Conservation (phyloP, 2,888 invertebrate species). For the Linnaemya vulpina region DNA sequence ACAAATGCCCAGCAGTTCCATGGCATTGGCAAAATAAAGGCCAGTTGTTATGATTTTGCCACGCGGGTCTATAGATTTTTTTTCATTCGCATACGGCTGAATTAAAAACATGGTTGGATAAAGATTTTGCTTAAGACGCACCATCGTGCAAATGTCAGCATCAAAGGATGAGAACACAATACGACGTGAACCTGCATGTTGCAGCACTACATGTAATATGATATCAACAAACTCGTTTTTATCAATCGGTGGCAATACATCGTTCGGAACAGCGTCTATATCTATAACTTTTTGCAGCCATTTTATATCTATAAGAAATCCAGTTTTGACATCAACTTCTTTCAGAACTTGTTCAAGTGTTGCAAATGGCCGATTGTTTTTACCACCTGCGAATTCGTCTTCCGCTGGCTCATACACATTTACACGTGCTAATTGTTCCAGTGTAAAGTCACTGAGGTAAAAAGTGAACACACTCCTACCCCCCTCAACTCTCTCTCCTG, state of each 20-base stretch:
- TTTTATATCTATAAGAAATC: conserved; percentile 97
- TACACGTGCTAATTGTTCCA: conserved; percentile 35
- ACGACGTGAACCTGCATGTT: conserved; percentile 89
- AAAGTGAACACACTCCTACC: neutral
- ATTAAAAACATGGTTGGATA: conserved; percentile 95
- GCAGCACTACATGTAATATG: conserved; percentile 90
- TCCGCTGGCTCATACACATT: conserved; percentile 16
- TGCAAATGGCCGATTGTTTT: conserved; percentile 88
- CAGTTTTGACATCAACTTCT: conserved; percentile 90
- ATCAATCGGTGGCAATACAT: conserved; percentile 84
- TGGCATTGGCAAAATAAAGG: conserved; percentile 89
- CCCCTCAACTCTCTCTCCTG: neutral
- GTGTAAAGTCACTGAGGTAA: conserved; percentile 32
- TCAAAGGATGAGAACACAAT: conserved; percentile 96
- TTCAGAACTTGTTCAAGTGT: conserved; percentile 91
- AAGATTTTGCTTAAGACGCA: conserved; percentile 95
- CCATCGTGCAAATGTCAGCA: conserved; percentile 96
- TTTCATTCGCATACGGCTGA: neutral
- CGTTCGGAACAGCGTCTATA: conserved; percentile 4
- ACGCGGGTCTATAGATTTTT: conserved; percentile 89
- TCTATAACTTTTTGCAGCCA: conserved; percentile 91
- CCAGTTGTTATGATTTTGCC: conserved; percentile 91
- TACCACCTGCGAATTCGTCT: conserved; percentile 87
- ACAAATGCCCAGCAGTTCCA: conserved; percentile 93
- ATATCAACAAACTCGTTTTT: conserved; percentile 94